Percentiles rank a stretch among this genome's conserved stretches.
Evolutionary conservation across 2,797 vertebrate genomes (phyloP).

Genomic region (Pyrocephalus nanus): DNA sequence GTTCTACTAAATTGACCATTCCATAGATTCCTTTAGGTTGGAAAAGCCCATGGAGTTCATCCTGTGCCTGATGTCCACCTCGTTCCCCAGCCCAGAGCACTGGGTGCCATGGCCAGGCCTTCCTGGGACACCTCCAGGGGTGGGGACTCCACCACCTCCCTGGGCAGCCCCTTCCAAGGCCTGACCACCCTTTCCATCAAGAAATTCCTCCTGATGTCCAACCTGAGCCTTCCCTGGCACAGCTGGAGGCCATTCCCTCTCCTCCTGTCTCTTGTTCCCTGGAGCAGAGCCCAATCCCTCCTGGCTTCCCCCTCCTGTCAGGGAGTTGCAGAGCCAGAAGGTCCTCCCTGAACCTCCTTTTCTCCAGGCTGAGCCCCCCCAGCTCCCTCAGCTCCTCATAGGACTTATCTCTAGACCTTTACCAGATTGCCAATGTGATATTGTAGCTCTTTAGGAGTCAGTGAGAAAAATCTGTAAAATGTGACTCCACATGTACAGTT

Average conservation of each 20-base stretch:
- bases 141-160: neutral
- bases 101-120: fast-evolving
- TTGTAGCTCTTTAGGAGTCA: neutral
- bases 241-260: fast-evolving
- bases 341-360: neutral
- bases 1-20: neutral
- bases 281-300: neutral
- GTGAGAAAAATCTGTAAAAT: neutral
- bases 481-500: neutral
- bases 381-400: neutral
- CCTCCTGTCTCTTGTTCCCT: neutral
- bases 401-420: neutral
- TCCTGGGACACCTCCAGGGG: neutral
- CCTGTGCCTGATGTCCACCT: neutral
- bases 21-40: neutral
- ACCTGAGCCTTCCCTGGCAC: neutral
- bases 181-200: fast-evolving
- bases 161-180: fast-evolving
- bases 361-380: neutral
- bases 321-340: neutral
- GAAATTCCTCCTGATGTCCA: neutral
- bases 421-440: neutral
- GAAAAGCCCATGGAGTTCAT: fast-evolving
- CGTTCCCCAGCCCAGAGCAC: neutral
- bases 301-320: neutral